Evolutionary conservation across 2,888 invertebrate genomes (phyloP).

Genomic region (Rotaria socialis): DNA sequence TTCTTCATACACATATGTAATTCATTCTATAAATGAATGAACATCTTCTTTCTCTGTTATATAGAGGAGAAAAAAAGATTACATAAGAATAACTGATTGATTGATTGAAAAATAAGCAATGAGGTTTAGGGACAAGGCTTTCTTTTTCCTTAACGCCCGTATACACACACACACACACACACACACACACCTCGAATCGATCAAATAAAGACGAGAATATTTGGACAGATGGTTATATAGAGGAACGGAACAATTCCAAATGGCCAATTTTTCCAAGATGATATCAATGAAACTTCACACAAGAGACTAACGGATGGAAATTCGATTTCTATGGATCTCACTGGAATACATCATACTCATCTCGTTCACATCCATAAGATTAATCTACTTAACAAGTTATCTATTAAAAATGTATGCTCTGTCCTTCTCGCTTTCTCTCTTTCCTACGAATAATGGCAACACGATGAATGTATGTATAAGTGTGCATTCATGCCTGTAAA

Average conservation of each 20-base stretch:
- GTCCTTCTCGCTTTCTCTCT: background rate
- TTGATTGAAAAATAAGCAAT: background rate
- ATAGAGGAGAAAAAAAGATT: background rate
- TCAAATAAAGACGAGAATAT: background rate
- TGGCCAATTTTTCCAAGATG: background rate
- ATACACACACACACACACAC: background rate
- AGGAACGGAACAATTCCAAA: background rate
- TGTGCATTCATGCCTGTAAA: background rate
- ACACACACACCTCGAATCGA: slow-evolving; percentile 9
- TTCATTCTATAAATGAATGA: background rate
- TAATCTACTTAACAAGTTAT: slow-evolving; percentile 12
- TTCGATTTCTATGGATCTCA: background rate
- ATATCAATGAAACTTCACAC: background rate
- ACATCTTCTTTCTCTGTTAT: background rate
- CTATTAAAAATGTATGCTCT: background rate
- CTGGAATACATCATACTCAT: background rate
- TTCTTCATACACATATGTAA: background rate
- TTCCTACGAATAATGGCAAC: background rate
- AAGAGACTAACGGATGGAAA: background rate
- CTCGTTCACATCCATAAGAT: background rate
- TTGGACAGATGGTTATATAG: background rate
- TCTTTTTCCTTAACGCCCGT: background rate
- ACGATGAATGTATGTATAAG: background rate
- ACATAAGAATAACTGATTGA: background rate
- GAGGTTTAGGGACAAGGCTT: background rate